Base-by-base conservation (phyloP, 2,888 invertebrate genomes). In the Globia sparganii region DNA sequence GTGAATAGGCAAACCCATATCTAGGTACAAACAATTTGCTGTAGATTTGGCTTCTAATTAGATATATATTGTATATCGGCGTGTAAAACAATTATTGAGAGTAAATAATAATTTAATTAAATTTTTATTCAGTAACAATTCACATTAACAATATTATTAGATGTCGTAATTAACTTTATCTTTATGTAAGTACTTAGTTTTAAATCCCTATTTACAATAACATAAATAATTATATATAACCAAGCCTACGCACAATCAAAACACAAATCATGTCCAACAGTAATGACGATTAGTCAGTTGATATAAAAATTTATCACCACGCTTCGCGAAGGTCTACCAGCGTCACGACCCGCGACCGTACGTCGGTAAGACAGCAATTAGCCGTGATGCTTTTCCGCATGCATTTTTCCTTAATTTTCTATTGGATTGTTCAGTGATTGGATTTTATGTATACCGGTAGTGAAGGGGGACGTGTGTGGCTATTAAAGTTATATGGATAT, bases 231-330 rank as follows among this genome's bases (percentile, higher is more conserved):
- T n/a, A n/a, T 3, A 25, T 53, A 1, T 4, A 53, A 61, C 6
- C 18, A 65, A 75, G 28, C 40, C 34, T 37, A 72, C 53, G 59
- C 34, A 28, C 34, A n/a, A 25, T 70, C 37, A 58, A 49, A 59
- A 58, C 40, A 83, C 66, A 85, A 80, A 72, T 78, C 78, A 86
- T 70, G 67, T 75, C 43, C 0, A 61, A 77, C 77, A 85, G 72
- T 73, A 31, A 65, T 46, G 43, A 76, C 65, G 68, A 79, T 86
- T 86, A 84, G 40, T 66, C 68, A 37, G 74, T 84, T 75, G 64
- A 68, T 85, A 80, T 84, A 81, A 88, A 87, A 84, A 70, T 80
- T 77, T 81, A 88, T 87, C 88, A 86, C 87, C 69, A 72, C 58
- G 68, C 64, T 65, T 65, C 40, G 67, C n/a, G 85, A 87, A 88